These are phyloP conservation scores for Anodontia alba DNA, from an alignment of 2,888 invertebrate species.

Conservation along the genomic window DNA sequence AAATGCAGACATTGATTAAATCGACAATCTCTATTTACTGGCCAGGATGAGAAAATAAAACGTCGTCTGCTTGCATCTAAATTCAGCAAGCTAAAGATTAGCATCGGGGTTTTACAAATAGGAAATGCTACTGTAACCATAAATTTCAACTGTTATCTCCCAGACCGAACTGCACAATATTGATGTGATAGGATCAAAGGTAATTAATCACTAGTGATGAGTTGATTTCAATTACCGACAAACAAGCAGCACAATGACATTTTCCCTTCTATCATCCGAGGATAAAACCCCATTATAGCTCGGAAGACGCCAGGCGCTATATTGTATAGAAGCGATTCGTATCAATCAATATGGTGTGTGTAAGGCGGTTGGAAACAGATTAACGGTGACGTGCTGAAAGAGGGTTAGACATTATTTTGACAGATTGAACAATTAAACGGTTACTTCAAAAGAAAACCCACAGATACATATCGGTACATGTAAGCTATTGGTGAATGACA, in stretches of 20 bases:
- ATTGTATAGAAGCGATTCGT: constrained; percentile 68
- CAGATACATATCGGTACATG: constrained; percentile 65
- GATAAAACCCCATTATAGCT: constrained; percentile 31
- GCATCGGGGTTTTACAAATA: not conserved
- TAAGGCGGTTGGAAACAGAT: constrained; percentile 79
- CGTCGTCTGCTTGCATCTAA: too few species aligned
- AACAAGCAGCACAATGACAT: constrained; percentile 14
- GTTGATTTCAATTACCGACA: constrained; percentile 17
- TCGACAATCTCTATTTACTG: too few species aligned
- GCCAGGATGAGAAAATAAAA: too few species aligned
- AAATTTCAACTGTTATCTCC: not conserved
- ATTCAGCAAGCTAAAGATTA: too few species aligned
- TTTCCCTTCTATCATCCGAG: constrained; percentile 5
- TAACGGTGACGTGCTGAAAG: constrained; percentile 75
- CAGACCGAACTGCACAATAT: not conserved
- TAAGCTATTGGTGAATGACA: constrained; percentile 63
- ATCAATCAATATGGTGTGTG: constrained; percentile 73
- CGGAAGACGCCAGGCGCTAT: constrained; percentile 66
- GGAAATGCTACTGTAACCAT: not conserved
- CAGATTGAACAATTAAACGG: constrained; percentile 75
- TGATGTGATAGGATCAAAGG: not conserved
- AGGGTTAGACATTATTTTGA: constrained; percentile 68
- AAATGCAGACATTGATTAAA: too few species aligned
- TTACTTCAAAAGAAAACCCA: constrained; percentile 64
- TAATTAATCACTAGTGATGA: constrained; percentile 13